Percentiles rank a stretch among this genome's conserved stretches.
phyloP scores from a whole-genome alignment of 2,113 vertebrate genomes.

The Papio anubis region DNA sequence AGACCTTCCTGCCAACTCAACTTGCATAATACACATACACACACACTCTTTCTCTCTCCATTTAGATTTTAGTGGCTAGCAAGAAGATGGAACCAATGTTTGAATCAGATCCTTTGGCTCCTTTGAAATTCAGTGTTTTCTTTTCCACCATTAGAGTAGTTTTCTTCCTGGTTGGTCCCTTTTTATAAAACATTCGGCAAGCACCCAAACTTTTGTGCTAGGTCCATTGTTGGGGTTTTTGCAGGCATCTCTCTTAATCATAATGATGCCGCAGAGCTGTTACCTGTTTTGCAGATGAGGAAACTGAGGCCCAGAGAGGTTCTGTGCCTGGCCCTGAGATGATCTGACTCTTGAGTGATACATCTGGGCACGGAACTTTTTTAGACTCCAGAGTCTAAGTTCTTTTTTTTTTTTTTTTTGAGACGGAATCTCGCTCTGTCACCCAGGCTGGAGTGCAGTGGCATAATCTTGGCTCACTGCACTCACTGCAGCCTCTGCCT shows the following conservation, averaged over 20 bases:
- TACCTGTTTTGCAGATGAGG: neutral
- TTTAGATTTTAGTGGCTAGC: neutral
- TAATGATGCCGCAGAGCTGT: neutral
- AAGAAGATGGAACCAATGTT: neutral
- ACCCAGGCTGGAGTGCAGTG: no score
- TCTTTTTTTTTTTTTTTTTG: neutral
- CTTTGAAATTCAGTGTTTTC: neutral
- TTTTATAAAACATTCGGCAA: neutral
- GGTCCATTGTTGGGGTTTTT: neutral
- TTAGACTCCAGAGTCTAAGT: neutral
- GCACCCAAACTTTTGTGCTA: neutral
- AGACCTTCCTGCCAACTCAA: neutral
- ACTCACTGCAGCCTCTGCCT: no score
- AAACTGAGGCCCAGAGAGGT: neutral
- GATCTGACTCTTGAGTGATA: neutral
- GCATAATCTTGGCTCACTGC: no score
- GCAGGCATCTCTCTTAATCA: neutral
- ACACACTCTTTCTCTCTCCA: no score
- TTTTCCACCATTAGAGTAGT: neutral
- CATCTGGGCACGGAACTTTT: neutral
- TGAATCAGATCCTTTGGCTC: neutral
- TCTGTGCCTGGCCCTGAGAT: neutral
- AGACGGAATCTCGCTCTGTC: no score
- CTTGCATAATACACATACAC: neutral
- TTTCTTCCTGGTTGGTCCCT: neutral